phyloP scores from a whole-genome alignment of 92 coral and sea anemone genomes.

The Epizoanthus illoricatus region DNA sequence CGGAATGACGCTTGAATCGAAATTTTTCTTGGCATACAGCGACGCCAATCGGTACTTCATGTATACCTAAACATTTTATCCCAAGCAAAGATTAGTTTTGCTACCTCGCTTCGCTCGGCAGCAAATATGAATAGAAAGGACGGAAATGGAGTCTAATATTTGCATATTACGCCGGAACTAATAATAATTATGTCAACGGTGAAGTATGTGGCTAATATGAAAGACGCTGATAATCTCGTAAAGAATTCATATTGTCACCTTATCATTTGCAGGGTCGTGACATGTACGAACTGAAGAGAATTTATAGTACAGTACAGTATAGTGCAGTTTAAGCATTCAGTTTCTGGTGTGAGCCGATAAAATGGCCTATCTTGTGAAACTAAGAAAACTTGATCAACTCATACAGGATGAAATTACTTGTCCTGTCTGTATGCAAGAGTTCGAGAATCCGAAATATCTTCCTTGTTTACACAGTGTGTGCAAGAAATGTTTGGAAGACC shows the following conservation, averaged over 20 bases:
- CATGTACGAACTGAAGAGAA: not conserved
- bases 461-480: constrained; percentile 35
- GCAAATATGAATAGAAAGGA: not conserved
- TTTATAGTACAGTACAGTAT: not conserved
- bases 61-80: too few relatives aligned
- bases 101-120: not conserved
- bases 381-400: constrained; percentile 25
- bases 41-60: too few relatives aligned
- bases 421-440: constrained; percentile 32
- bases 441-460: constrained; percentile 23
- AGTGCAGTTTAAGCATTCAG: not conserved
- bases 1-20: too few relatives aligned
- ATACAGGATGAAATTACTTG: constrained; percentile 15
- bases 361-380: constrained; percentile 28
- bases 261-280: constrained; percentile 21
- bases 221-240: not conserved
- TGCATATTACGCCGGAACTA: not conserved
- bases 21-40: too few relatives aligned
- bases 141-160: not conserved
- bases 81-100: too few relatives aligned
- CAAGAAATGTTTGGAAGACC: not conserved
- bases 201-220: not conserved
- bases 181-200: constrained; percentile 14
- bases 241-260: constrained; percentile 11
- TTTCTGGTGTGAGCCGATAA: not conserved